phyloP scores from a whole-genome alignment of 2,888 invertebrate species.

The Macropis europaea region DNA sequence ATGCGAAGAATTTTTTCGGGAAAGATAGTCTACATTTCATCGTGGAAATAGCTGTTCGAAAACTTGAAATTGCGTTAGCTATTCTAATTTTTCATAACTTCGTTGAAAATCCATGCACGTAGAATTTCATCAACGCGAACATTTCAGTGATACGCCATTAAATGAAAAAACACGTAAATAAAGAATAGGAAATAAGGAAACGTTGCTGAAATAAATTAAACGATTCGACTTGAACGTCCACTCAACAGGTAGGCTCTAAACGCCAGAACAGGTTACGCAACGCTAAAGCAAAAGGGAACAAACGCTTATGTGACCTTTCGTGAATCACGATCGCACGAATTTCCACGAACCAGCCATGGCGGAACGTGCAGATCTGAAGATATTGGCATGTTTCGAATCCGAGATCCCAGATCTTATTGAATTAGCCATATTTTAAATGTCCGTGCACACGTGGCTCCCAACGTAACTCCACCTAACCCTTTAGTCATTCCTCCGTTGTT shows the following conservation, averaged over 20 bases:
- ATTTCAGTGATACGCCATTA: too few relatives aligned
- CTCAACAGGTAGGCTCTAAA: too few relatives aligned
- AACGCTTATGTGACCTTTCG: conserved; percentile 28
- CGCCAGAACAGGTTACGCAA: neutral
- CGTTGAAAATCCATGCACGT: neutral
- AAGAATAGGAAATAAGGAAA: too few relatives aligned
- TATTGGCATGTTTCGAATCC: conserved; percentile 3
- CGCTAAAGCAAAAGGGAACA: neutral
- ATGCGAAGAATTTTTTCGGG: neutral
- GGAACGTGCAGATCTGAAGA: conserved; percentile 8
- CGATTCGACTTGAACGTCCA: too few relatives aligned
- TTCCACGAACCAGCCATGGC: neutral
- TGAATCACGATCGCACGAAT: conserved; percentile 22
- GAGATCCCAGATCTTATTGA: conserved; percentile 3
- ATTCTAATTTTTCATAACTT: neutral
- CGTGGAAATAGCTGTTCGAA: too few relatives aligned
- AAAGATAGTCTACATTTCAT: neutral
- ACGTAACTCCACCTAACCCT: neutral
- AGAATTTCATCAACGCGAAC: neutral
- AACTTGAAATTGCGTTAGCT: too few relatives aligned
- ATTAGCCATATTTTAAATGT: neutral
- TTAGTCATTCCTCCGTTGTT: conserved; percentile 19
- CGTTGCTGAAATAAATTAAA: too few relatives aligned
- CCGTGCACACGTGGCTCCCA: neutral
- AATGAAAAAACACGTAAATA: too few relatives aligned